A percentile compares a stretch with the other conserved stretches of the same genome.
Evolutionary conservation across 1,140 invertebrate genomes (phyloP).

Genomic region (Brevipalpus yothersi): DNA sequence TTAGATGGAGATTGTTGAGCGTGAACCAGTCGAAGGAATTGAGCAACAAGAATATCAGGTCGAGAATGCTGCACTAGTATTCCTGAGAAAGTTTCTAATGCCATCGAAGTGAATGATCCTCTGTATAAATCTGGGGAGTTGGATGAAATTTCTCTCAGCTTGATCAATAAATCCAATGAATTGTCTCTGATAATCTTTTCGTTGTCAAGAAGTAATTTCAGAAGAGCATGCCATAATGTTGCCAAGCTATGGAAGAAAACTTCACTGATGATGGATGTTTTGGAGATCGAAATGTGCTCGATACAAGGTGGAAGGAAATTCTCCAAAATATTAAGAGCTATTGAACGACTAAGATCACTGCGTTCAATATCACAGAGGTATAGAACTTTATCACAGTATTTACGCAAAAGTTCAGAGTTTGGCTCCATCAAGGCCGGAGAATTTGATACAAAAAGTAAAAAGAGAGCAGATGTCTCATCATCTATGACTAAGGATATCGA

Average conservation of each 20-base stretch:
- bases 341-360: not conserved
- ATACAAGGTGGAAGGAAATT: not conserved
- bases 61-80: not conserved
- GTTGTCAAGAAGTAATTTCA: not conserved
- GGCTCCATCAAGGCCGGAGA: not conserved
- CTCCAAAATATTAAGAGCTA: not conserved
- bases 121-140: not conserved
- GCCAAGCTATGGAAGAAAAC: not conserved
- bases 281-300: not conserved
- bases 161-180: not conserved
- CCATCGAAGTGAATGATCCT: not conserved
- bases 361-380: not conserved
- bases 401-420: not conserved
- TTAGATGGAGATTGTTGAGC: not conserved
- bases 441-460: not conserved
- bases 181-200: not conserved
- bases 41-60: not conserved
- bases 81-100: not conserved
- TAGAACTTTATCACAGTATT: not conserved
- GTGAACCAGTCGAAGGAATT: not conserved
- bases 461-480: not conserved
- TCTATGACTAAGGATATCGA: not conserved
- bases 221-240: not conserved
- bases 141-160: not conserved
- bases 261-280: not conserved